Percentiles rank a stretch among this genome's conserved stretches.
Conservation (phyloP, 2,113 vertebrate genomes). For the Prunella fulvescens region DNA sequence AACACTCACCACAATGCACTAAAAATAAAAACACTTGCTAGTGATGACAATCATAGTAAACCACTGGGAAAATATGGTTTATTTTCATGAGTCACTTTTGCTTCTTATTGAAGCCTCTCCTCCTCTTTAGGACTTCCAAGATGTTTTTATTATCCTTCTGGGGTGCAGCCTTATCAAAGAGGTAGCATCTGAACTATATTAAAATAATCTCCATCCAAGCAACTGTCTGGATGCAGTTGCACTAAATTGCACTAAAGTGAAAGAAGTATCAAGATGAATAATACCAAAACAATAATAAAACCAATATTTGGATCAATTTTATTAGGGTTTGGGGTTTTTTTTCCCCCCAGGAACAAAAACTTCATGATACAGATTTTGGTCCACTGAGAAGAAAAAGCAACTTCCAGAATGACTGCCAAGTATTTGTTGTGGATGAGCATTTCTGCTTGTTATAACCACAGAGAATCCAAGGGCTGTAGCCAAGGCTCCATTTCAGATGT, state of each 20-base stretch:
- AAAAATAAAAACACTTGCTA: conserved; percentile 14
- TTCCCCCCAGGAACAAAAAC: background rate
- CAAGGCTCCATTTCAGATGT: background rate
- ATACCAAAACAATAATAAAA: background rate
- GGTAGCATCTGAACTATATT: background rate
- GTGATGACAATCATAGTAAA: background rate
- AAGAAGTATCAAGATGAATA: background rate
- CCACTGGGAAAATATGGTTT: background rate
- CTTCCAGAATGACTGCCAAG: background rate
- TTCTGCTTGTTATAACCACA: background rate
- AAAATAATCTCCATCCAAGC: background rate
- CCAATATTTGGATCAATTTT: background rate
- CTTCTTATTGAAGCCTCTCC: background rate
- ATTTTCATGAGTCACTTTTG: background rate
- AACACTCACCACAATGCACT: background rate
- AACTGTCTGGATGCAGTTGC: background rate
- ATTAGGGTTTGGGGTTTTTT: background rate
- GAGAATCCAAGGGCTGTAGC: background rate
- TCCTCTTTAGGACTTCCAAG: background rate
- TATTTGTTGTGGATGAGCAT: background rate
- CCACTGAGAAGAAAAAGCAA: background rate
- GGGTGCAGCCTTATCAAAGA: background rate
- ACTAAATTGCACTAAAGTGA: background rate
- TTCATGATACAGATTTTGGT: background rate
- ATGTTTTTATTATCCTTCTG: background rate